phyloP scores from a whole-genome alignment of 2,797 vertebrate species.

The Rhadinocentrus ornatus region DNA sequence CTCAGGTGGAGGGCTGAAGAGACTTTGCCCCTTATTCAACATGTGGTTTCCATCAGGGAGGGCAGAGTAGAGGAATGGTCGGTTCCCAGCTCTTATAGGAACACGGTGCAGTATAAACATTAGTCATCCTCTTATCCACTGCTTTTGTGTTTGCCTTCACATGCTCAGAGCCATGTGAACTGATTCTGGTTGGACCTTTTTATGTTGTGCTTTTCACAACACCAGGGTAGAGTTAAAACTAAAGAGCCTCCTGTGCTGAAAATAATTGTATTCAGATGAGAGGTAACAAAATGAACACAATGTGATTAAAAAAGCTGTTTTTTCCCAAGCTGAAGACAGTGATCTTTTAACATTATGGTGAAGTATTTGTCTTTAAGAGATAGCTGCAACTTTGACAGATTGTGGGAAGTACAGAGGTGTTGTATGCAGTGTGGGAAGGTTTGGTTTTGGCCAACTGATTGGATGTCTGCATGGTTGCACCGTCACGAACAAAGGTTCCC shows the following conservation, averaged over 20 bases:
- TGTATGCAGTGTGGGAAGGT: constrained; percentile 67
- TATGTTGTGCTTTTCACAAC: constrained; percentile 11
- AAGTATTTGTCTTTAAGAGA: constrained; percentile 36
- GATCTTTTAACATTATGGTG: not conserved
- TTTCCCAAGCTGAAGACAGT: not conserved
- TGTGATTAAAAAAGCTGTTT: not conserved
- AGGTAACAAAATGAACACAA: constrained; percentile 2
- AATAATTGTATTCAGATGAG: not conserved
- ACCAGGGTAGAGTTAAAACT: not conserved
- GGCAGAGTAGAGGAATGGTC: constrained; percentile 44
- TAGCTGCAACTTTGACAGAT: constrained; percentile 50
- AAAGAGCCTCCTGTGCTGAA: not conserved
- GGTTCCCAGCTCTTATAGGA: constrained; percentile 61
- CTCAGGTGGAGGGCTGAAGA: constrained; percentile 56
- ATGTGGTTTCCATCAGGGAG: constrained; percentile 75
- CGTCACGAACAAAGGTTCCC: constrained; percentile 83
- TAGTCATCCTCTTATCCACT: constrained; percentile 65
- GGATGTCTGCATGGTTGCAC: constrained; percentile 81
- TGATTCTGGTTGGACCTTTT: constrained; percentile 27
- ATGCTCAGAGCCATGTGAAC: constrained; percentile 49
- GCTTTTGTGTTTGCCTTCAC: constrained; percentile 60
- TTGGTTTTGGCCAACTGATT: constrained; percentile 68
- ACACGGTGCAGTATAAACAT: constrained; percentile 65
- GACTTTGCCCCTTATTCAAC: constrained; percentile 55
- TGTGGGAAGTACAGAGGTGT: constrained; percentile 66